Evolutionary conservation across 2,797 vertebrate species (phyloP).

Genomic region (Spinus olivaceus): DNA sequence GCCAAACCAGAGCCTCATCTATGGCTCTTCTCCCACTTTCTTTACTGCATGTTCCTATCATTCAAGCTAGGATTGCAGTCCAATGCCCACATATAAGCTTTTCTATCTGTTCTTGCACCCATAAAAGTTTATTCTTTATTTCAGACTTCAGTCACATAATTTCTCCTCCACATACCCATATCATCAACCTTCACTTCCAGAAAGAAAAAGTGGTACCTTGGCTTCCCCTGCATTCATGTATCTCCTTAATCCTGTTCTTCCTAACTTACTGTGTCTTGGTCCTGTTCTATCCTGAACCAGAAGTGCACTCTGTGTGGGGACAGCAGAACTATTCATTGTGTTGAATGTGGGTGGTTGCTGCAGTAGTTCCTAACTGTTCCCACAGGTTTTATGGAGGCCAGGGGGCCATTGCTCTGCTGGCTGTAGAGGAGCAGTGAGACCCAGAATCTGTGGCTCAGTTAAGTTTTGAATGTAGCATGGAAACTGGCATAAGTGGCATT

Average conservation of each 20-base stretch:
- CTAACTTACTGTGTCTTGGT: background rate
- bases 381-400: background rate
- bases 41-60: background rate
- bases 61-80: background rate
- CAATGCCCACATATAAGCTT: background rate
- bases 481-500: rapidly evolving
- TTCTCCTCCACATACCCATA: background rate
- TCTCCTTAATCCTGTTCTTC: background rate
- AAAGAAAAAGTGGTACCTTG: background rate
- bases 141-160: background rate
- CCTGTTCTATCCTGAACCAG: background rate
- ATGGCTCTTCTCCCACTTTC: background rate
- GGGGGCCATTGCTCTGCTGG: background rate
- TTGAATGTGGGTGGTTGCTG: background rate
- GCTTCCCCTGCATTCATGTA: background rate
- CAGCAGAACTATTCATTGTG: background rate
- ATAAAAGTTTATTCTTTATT: background rate
- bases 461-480: background rate
- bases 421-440: background rate
- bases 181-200: background rate
- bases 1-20: background rate
- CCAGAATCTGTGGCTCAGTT: background rate
- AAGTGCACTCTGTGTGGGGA: background rate
- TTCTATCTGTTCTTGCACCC: background rate
- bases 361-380: background rate